phyloP scores from a whole-genome alignment of 2,888 invertebrate genomes.

The Athalia cordata region DNA sequence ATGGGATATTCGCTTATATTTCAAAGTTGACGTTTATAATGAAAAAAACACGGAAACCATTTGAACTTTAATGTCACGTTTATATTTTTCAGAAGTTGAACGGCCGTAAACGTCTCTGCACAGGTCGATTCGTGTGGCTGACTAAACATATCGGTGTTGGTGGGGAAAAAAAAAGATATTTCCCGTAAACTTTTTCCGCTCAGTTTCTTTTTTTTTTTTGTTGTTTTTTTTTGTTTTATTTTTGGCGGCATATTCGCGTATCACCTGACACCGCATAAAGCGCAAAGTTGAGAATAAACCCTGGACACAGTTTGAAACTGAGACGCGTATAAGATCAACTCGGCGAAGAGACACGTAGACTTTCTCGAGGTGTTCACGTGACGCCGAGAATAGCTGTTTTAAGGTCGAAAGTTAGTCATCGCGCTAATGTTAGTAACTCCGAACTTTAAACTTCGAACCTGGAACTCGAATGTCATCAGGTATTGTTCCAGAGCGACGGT shows the following conservation, averaged over 20 bases:
- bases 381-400: conserved; percentile 22
- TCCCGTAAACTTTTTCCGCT: conserved; percentile 15
- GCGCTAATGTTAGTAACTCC: conserved; percentile 14
- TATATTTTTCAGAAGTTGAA: conserved; percentile 38
- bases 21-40: conserved; percentile 29
- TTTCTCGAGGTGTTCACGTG: conserved; percentile 16
- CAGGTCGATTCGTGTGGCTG: background rate
- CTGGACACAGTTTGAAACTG: conserved; percentile 22
- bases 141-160: background rate
- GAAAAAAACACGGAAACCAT: conserved; percentile 15
- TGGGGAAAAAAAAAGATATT: background rate
- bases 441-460: conserved; percentile 14
- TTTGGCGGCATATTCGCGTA: conserved; percentile 2
- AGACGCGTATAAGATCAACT: conserved; percentile 29
- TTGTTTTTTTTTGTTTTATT: too few relatives aligned
- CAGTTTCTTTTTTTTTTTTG: conserved; percentile 3
- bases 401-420: conserved; percentile 41
- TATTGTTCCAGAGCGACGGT: conserved; percentile 33
- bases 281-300: conserved; percentile 25
- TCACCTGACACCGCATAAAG: conserved; percentile 30
- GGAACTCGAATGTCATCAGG: conserved; percentile 16
- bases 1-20: conserved; percentile 27
- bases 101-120: background rate
- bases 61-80: conserved; percentile 22
- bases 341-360: conserved; percentile 10